Evolutionary conservation across 2,888 invertebrate species (phyloP), one percentile per base, ranked within the genome.

Genomic region (Drosophila mettleri): DNA sequence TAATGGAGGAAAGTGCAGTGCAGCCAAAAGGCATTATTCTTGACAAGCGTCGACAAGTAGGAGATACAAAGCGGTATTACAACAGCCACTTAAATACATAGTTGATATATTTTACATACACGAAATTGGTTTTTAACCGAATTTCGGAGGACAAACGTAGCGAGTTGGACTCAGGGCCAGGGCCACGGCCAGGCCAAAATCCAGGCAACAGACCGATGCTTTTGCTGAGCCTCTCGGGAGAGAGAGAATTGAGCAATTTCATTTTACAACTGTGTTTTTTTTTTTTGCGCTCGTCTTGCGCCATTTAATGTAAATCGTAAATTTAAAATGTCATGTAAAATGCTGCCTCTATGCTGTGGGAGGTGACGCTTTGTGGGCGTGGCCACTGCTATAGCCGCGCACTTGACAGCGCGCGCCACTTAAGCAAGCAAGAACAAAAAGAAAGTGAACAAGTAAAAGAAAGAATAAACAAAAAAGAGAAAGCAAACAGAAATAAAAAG

Each of bases 271-370:
- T 77, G 79, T 86, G 81, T 81, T 81, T 86, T 81, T 81, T 86
- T 84, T 67, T 65, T 71, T 74, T 69, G 60, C 71, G 57, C 66
- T 69, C 71, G 71, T 78, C 74, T 69, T 85, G 86, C 78, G 82
- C 79, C 85, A 78, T 84, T 84, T 84, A 84, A 84, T 86, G 87
- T 82, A 87, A 87, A 85, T 85, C 87, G 85, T 85, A 85, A 85
- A 85, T 85, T 85, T 85, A 87, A 85, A 84, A 85, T 85, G 85
- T 85, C 85, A 85, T 85, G 87, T 87, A 83, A 83, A 87, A 85
- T 49, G 73, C 66, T 67, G 68, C 22, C 49, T 34, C 59, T 29
- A 29, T 45, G 29, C 27, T 53, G 72, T 46, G 69, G 73, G 68
- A 46, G 73, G 69, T 59, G 75, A 74, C 64, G 66, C 31, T 59